These are phyloP conservation scores for Eudemis profundana DNA, from an alignment of 2,888 invertebrate species.

Conservation along the genomic window DNA sequence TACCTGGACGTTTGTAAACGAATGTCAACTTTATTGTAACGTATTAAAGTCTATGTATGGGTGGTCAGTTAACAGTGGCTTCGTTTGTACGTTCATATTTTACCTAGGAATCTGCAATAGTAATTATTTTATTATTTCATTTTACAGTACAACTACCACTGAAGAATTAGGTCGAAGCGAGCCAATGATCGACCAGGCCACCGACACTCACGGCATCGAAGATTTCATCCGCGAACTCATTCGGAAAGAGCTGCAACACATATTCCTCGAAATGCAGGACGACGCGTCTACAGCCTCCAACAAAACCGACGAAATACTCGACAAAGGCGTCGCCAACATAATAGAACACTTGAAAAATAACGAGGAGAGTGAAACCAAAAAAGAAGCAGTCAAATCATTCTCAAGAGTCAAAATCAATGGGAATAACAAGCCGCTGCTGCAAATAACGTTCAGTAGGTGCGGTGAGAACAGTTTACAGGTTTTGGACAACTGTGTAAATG, in stretches of 20 bases:
- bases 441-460: slow-evolving; percentile 72
- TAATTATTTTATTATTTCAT: neutral
- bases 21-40: too few relatives aligned
- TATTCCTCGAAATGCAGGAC: slow-evolving; percentile 68
- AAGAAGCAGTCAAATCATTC: slow-evolving; percentile 66
- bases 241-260: slow-evolving; percentile 72
- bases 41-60: too few relatives aligned
- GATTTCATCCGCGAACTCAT: slow-evolving; percentile 76
- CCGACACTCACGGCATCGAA: slow-evolving; percentile 76
- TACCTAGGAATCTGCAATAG: too few relatives aligned
- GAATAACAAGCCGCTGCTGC: slow-evolving; percentile 76
- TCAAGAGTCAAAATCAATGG: slow-evolving; percentile 78
- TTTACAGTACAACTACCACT: slow-evolving; percentile 50
- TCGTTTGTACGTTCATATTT: too few relatives aligned
- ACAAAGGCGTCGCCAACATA: slow-evolving; percentile 71
- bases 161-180: slow-evolving; percentile 49
- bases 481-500: slow-evolving; percentile 76
- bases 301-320: slow-evolving; percentile 65
- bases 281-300: slow-evolving; percentile 53
- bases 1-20: too few relatives aligned
- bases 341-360: slow-evolving; percentile 63
- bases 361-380: slow-evolving; percentile 55
- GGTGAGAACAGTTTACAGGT: slow-evolving; percentile 78
- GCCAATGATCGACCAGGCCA: slow-evolving; percentile 68
- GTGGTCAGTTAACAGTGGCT: too few relatives aligned